A percentile compares a stretch with the other conserved stretches of the same genome.
These are phyloP conservation scores for Pelosia muscerda DNA, from an alignment of 2,888 invertebrate genomes.

Conservation along the genomic window DNA sequence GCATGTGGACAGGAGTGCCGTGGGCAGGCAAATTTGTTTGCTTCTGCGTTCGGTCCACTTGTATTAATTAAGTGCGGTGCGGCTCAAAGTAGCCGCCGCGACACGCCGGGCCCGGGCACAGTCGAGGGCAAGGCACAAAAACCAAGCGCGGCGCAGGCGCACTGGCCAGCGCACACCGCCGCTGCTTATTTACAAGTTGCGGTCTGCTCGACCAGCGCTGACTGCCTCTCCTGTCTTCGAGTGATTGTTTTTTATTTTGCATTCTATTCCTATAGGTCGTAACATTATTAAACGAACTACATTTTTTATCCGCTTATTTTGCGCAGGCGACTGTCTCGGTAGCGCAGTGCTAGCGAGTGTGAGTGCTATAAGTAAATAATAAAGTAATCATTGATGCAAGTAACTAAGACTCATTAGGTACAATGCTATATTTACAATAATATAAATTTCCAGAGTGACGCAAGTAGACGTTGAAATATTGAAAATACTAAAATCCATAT, in stretches of 20 bases:
- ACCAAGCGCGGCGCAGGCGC: neutral
- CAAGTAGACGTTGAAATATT: no score
- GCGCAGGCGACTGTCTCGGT: neutral
- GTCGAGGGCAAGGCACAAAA: neutral
- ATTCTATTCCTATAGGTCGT: neutral
- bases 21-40: constrained; percentile 76
- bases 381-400: no score
- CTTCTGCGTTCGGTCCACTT: constrained; percentile 64
- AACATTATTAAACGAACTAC: neutral
- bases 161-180: neutral
- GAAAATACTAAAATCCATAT: no score
- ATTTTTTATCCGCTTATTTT: neutral
- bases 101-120: neutral
- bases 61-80: constrained; percentile 75
- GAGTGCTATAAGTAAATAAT: neutral
- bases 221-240: neutral
- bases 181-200: constrained; percentile 9
- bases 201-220: neutral
- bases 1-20: constrained; percentile 41
- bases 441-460: no score
- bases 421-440: no score
- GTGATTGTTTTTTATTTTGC: neutral
- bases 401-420: no score
- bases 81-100: constrained; percentile 60
- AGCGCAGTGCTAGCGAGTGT: neutral